A percentile compares a stretch with the other conserved stretches of the same genome.
phyloP scores from a whole-genome alignment of 2,113 vertebrate genomes.

The Pachycephala philippinensis region DNA sequence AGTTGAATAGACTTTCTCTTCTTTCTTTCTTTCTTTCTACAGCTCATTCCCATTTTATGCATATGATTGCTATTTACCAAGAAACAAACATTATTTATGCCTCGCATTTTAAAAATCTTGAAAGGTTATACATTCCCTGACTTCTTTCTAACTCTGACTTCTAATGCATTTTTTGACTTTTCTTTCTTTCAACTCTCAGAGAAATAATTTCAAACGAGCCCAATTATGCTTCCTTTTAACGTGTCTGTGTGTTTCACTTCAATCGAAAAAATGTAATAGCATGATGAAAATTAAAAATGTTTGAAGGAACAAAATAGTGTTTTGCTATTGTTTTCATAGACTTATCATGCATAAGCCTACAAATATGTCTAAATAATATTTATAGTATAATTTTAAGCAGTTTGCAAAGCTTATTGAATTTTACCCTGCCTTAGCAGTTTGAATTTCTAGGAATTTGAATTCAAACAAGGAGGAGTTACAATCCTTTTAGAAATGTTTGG shows the following conservation, averaged over 20 bases:
- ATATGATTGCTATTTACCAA: constrained; percentile 54
- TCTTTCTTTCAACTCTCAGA: not conserved
- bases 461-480: not conserved
- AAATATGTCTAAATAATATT: constrained; percentile 47
- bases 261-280: not conserved
- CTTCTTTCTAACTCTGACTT: constrained; percentile 24
- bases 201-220: constrained; percentile 21
- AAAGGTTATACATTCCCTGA: not conserved
- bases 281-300: constrained; percentile 10
- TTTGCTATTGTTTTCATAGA: constrained; percentile 37
- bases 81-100: constrained; percentile 61
- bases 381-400: constrained; percentile 28
- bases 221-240: not conserved
- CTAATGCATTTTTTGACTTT: constrained; percentile 23
- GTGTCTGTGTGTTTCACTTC: not conserved
- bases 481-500: not conserved
- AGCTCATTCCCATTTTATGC: constrained; percentile 16
- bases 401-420: not conserved
- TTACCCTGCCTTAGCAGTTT: not conserved
- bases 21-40: constrained; percentile 56
- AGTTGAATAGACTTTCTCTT: constrained; percentile 20
- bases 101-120: constrained; percentile 20
- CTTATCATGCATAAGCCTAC: not conserved
- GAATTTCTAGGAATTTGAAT: constrained; percentile 23
- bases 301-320: constrained; percentile 30